A percentile compares a stretch with the other conserved stretches of the same genome.
Conservation (phyloP, 2,113 vertebrate species). For the Centropus bengalensis region DNA sequence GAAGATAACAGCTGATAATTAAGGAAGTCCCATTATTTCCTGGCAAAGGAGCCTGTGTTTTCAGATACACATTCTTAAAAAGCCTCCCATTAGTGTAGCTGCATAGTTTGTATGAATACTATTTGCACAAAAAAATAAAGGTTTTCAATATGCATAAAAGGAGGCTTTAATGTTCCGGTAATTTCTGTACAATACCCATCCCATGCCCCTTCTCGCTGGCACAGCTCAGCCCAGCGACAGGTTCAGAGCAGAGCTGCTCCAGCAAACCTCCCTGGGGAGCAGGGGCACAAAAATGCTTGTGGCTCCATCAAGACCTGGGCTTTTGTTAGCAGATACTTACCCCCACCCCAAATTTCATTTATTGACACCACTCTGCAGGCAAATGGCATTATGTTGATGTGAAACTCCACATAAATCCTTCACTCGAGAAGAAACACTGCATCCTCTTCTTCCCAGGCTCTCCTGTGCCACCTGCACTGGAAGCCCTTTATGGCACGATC, state of each 20-base stretch:
- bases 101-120: slow-evolving; percentile 18
- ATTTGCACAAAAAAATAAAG: slow-evolving; percentile 12
- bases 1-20: slow-evolving; percentile 62
- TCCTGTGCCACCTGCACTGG: neutral
- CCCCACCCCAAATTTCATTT: neutral
- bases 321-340: neutral
- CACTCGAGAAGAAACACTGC: neutral
- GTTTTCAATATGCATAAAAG: slow-evolving; percentile 17
- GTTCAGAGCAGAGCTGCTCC: neutral
- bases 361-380: neutral
- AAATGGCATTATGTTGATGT: neutral
- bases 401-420: neutral
- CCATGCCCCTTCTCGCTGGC: neutral
- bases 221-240: neutral
- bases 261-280: neutral
- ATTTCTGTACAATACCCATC: neutral
- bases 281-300: neutral
- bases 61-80: slow-evolving; percentile 51
- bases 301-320: neutral
- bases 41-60: slow-evolving; percentile 38
- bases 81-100: slow-evolving; percentile 22
- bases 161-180: neutral
- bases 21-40: slow-evolving; percentile 52
- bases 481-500: neutral
- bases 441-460: neutral